Evolutionary conservation across 2,888 invertebrate genomes (phyloP).

Genomic region (Agonopterix arenella): DNA sequence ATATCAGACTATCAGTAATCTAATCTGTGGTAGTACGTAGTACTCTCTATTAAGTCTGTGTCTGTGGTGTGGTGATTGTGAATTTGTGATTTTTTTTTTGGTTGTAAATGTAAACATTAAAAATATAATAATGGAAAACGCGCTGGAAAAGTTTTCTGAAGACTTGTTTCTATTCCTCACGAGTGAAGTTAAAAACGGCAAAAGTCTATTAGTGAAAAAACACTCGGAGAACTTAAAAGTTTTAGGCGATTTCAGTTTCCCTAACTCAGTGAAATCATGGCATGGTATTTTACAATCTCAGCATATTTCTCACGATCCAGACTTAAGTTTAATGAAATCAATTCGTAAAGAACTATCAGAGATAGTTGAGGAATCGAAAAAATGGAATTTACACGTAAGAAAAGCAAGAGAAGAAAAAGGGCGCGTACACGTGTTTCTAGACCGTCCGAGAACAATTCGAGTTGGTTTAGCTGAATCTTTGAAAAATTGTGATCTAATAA

Average conservation of each 20-base stretch:
- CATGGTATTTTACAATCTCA: slow-evolving; percentile 32
- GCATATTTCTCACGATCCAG: slow-evolving; percentile 13
- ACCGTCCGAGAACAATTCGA: slow-evolving; percentile 46
- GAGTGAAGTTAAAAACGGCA: slow-evolving; percentile 19
- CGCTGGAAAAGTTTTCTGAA: slow-evolving; percentile 29
- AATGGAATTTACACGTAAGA: slow-evolving; percentile 64
- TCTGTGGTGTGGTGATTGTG: no score
- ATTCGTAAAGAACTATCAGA: slow-evolving; percentile 40
- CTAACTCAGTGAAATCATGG: slow-evolving; percentile 77
- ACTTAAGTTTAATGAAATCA: slow-evolving; percentile 32
- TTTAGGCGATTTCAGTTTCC: slow-evolving; percentile 82
- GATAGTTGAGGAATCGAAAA: slow-evolving; percentile 53
- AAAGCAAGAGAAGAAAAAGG: slow-evolving; percentile 53
- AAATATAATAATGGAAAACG: slow-evolving; percentile 35
- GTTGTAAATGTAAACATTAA: no score
- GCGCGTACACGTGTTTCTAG: slow-evolving; percentile 72
- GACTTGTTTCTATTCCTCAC: slow-evolving; percentile 36
- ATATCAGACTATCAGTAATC: no score
- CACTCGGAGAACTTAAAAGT: slow-evolving; percentile 74
- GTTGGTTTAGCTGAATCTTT: slow-evolving; percentile 37
- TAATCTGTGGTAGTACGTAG: no score
- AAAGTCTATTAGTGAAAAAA: slow-evolving; percentile 65
- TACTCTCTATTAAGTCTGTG: no score
- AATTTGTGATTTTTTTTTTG: no score
- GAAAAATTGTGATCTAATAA: slow-evolving; percentile 29